Evolutionary conservation across 1,140 invertebrate genomes (phyloP).

Genomic region (Bombus balteatus): DNA sequence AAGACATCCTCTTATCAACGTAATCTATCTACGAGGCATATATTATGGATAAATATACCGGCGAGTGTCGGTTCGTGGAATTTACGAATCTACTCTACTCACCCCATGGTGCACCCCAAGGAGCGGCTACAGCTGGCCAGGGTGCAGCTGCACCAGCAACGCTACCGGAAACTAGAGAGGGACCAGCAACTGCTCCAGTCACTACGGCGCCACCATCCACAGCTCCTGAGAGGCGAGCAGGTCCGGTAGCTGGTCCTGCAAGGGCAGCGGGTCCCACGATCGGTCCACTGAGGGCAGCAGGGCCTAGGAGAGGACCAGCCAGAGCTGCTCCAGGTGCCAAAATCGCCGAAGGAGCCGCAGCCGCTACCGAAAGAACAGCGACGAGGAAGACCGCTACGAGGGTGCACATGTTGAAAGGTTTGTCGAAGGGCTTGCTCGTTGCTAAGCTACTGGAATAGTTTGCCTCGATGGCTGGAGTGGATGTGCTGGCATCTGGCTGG

Average conservation of each 20-base stretch:
- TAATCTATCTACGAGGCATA: too few relatives aligned
- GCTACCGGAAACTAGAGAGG: constrained; percentile 78
- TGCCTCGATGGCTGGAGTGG: constrained; percentile 62
- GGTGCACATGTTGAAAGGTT: constrained; percentile 68
- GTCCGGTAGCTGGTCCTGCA: constrained; percentile 76
- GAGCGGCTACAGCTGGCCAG: constrained; percentile 36
- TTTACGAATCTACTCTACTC: background rate
- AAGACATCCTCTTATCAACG: too few relatives aligned
- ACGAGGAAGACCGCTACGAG: constrained; percentile 70
- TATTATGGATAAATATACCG: too few relatives aligned
- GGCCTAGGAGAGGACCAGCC: constrained; percentile 73
- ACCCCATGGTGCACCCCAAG: constrained; percentile 47
- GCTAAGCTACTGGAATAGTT: constrained; percentile 31
- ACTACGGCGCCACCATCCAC: constrained; percentile 79
- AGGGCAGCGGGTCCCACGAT: constrained; percentile 70
- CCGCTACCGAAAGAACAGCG: constrained; percentile 69
- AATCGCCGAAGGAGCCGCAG: constrained; percentile 74
- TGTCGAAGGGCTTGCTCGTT: constrained; percentile 19
- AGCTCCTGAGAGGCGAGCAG: constrained; percentile 77
- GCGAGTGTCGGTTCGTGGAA: too few relatives aligned
- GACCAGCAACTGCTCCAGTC: constrained; percentile 79
- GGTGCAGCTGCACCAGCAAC: constrained; percentile 69
- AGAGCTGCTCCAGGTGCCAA: constrained; percentile 70
- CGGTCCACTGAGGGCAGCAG: constrained; percentile 73
- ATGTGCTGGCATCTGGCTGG: constrained; percentile 69